phyloP scores from a whole-genome alignment of 2,888 invertebrate species.

The Temnothorax ravouxi region DNA sequence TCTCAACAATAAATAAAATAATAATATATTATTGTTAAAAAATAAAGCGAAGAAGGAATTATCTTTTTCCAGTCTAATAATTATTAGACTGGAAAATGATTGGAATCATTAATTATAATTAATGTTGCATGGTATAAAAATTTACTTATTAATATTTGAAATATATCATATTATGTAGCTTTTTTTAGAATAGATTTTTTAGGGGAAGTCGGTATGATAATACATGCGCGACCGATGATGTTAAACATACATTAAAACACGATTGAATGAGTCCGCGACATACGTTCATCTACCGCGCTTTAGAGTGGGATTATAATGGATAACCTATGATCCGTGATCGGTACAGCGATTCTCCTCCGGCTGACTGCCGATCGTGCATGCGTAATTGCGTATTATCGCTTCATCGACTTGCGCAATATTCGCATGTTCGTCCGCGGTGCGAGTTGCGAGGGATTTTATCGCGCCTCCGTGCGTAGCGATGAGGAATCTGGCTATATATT shows the following conservation, averaged over 20 bases:
- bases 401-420: slow-evolving; percentile 73
- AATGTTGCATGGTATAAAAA: not conserved
- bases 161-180: not conserved
- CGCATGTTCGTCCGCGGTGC: slow-evolving; percentile 52
- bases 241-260: not conserved
- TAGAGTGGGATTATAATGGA: slow-evolving; percentile 68
- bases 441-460: slow-evolving; percentile 37
- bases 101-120: not conserved
- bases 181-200: not conserved
- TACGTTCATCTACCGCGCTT: slow-evolving; percentile 60
- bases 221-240: too few species aligned
- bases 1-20: not conserved
- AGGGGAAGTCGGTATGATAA: not conserved
- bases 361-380: slow-evolving; percentile 73
- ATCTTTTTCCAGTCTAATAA: not conserved
- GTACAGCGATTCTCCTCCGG: slow-evolving; percentile 69
- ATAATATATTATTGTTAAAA: not conserved
- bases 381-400: slow-evolving; percentile 80
- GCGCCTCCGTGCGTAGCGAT: slow-evolving; percentile 21
- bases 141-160: not conserved
- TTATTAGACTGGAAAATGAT: too few species aligned
- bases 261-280: slow-evolving; percentile 3
- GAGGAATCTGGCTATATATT: slow-evolving; percentile 30
- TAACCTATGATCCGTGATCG: slow-evolving; percentile 76
- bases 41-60: not conserved